Percentiles rank a stretch among this genome's conserved stretches.
phyloP scores from a whole-genome alignment of 2,113 vertebrate genomes.

The Myrmophylax atrothorax region DNA sequence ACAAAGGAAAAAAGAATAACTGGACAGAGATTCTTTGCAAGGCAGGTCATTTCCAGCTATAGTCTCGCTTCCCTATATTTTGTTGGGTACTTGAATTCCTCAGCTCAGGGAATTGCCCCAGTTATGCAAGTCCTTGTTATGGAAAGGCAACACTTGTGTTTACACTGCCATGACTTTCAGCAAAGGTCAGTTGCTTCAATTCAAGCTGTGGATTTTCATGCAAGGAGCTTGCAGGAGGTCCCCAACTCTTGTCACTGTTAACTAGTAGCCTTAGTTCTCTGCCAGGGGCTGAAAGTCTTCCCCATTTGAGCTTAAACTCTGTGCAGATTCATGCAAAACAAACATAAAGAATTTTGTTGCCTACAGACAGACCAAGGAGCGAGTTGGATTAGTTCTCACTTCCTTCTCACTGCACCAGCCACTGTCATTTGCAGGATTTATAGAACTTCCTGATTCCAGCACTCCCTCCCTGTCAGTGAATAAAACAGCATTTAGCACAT shows the following conservation, averaged over 20 bases:
- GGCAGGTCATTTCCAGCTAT: constrained; percentile 15
- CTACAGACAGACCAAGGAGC: not conserved
- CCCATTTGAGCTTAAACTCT: not conserved
- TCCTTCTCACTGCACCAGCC: not conserved
- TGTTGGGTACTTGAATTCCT: not conserved
- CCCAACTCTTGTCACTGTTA: not conserved
- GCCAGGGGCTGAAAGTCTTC: not conserved
- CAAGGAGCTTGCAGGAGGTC: not conserved
- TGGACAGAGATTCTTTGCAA: not conserved
- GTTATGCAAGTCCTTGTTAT: constrained; percentile 6
- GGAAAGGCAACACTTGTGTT: constrained; percentile 16
- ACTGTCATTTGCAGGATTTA: not conserved
- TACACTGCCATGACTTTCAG: not conserved
- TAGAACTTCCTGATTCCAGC: not conserved
- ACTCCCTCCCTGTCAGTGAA: not conserved
- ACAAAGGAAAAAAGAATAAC: not conserved
- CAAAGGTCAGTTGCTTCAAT: constrained; percentile 1
- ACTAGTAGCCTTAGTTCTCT: not conserved
- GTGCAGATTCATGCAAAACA: not conserved
- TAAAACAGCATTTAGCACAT: constrained; percentile 21
- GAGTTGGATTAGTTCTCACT: not conserved
- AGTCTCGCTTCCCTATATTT: constrained; percentile 8
- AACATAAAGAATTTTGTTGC: not conserved
- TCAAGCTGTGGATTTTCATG: not conserved
- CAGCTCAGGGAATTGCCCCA: not conserved